Base-by-base conservation (phyloP, 2,888 invertebrate genomes). In the Orchestes rusci region DNA sequence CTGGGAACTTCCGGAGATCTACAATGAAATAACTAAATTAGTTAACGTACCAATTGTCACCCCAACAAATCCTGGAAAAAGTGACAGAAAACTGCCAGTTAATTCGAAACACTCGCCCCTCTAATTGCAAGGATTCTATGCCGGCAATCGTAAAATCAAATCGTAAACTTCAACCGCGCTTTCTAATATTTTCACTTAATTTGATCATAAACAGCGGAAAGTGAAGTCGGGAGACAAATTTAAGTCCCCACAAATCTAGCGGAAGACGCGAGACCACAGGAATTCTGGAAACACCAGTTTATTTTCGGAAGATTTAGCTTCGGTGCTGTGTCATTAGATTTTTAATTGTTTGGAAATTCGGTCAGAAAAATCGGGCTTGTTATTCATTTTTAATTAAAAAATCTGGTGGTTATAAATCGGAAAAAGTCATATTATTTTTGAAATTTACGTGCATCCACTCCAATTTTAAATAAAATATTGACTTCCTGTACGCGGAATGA, bases 181-280 rank as follows among this genome's bases (percentile, higher is more conserved):
- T 59, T 56, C 58, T 57, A 59, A 63, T 62, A 63, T 61, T 62
- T 61, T 54, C 55, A 58, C 56, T 59, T 63, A 64, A 64, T 63
- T 64, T 60, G 60, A 61, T 62, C 63, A 58, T 64, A 64, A 64
- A 64, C 62, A 62, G 60, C 37, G 30, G 37, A 45, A 43, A 43
- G 39, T 39, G 38, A 47, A 47, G 29, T 34, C 39, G 29, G 32
- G 50, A 19, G 50, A 50, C 50, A 46, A 50, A 46, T 42, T 43
- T 43, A 39, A 50, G 46, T 46, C 46, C 15, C 33, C 29, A 20
- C 46, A 46, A 50, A 50, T 50, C 50, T 43, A 16, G 35, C 39
- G 34, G 23, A 33, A 36, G 45, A 37, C 42, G 16, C 3, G 13
- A 12, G 16, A 3, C 31, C 13, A 34, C 10, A 23, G 27, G 34